Evolutionary conservation across 2,888 invertebrate species (phyloP), one percentile per base, ranked within the genome.

Genomic region (Rhagonycha lutea): DNA sequence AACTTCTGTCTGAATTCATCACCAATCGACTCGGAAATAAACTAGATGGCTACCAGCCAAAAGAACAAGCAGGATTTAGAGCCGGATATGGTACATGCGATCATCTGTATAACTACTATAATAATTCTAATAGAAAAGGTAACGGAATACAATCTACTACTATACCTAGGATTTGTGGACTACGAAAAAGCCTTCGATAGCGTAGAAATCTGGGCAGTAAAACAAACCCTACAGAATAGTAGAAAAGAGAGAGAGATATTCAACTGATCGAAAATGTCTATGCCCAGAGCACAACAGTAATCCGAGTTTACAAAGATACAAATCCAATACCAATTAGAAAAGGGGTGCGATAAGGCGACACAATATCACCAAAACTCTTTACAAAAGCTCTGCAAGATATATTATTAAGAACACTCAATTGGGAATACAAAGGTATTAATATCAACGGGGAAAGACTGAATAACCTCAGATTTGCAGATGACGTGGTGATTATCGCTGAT

Each of bases 31-130:
- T n/a, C n/a, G n/a, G n/a, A n/a, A n/a, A n/a, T n/a, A n/a, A n/a
- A n/a, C n/a, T n/a, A 24, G 24, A 24, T 24, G 4, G 4, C 4
- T 24, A 73, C 68, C 71, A 78, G 69, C 77, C 78, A 18, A 76
- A 78, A 23, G 78, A 80, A 73, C 73, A 80, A 62, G 79, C 79
- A 14, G 79, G 75, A 26, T 80, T 80, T 65, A 61, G 79, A 47
- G 77, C 74, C 23, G 61, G 61, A n/a, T n/a, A n/a, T n/a, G n/a
- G n/a, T n/a, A n/a, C n/a, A n/a, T n/a, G n/a, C n/a, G n/a, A n/a
- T n/a, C 76, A 77, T 60, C 65, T 79, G 29, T 74, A 73, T n/a
- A n/a, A n/a, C n/a, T 60, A 75, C 78, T 23, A 65, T 79, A 12
- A 70, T 61, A n/a, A 74, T 60, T 8, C 68, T 77, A 29, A 79